Evolutionary conservation across 64 coral and sea anemone species (phyloP), one percentile per base, ranked within the genome.

Genomic region (Catalaphyllia jardinei): DNA sequence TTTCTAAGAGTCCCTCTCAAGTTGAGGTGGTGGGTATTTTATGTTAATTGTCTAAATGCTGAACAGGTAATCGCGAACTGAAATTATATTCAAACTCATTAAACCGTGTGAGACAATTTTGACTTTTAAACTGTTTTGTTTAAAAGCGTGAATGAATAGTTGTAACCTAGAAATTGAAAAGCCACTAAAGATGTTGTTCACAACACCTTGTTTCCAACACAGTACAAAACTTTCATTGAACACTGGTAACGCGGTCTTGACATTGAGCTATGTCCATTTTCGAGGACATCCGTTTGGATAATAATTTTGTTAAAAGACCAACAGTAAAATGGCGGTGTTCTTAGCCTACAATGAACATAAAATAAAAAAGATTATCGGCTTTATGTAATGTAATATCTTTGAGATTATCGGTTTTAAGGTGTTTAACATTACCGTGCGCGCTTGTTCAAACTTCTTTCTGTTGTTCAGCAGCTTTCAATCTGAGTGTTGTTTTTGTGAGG

Each of bases 401-500:
- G 24, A 79, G 20, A 77, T 50, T 55, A 79, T 13, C 8, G 20
- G 20, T 31, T 20, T 22, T 11, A 12, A 83, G 5, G 31, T 24
- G 3, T 33, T 28, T 5, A 35, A 61, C 24, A 52, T 17, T 84
- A 63, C 71, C 62, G 1, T 1, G 10, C n/a, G 14, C 20, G 62
- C 65, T 28, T 51, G 35, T 27, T 13, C 62, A 50, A 14, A 28
- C 19, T 22, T 85, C 38, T 46, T 9, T 22, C 39, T 51, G 52
- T 85, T 54, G 63, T 49, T 51, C 25, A 69, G 63, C 81, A 71
- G 81, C 62, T 71, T 71, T 69, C 81, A 85, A 71, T 39, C 28
- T 46, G 49, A 50, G 31, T 18, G 13, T 71, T 71, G 71, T 71
- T 85, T 78, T 69, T 71, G 62, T 85, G 22, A 50, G 7, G 27